A percentile compares a stretch with the other conserved stretches of the same genome.
Conservation (phyloP, 2,797 vertebrate genomes). For the Danionella dracula region DNA sequence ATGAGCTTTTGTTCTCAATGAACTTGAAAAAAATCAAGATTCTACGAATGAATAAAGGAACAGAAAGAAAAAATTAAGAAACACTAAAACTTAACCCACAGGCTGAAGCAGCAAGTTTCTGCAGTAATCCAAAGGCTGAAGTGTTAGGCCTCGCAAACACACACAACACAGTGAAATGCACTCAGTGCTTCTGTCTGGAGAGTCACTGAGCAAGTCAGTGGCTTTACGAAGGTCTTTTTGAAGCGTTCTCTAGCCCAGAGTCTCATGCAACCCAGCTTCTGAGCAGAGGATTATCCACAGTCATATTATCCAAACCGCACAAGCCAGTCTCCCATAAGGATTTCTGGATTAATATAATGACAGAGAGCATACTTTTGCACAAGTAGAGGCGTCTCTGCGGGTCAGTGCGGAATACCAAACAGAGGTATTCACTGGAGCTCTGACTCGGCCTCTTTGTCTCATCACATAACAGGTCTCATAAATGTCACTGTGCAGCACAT, state of each 20-base stretch:
- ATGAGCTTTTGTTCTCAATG: too few relatives aligned
- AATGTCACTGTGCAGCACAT: slow-evolving; percentile 42
- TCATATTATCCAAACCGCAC: slow-evolving; percentile 32
- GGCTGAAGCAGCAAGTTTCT: background rate
- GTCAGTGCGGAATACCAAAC: slow-evolving; percentile 34
- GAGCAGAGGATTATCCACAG: slow-evolving; percentile 34
- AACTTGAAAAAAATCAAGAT: too few relatives aligned
- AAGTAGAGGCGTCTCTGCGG: slow-evolving; percentile 24
- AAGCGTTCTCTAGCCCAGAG: slow-evolving; percentile 15
- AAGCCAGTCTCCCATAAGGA: slow-evolving; percentile 34
- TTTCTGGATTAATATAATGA: slow-evolving; percentile 37
- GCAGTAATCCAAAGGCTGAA: slow-evolving; percentile 32
- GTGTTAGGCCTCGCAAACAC: background rate
- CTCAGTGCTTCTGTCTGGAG: slow-evolving; percentile 6
- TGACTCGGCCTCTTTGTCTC: slow-evolving; percentile 27
- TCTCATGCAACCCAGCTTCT: slow-evolving; percentile 22
- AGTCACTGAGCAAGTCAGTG: slow-evolving; percentile 4
- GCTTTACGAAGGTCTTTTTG: slow-evolving; percentile 27
- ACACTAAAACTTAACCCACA: background rate
- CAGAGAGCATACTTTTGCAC: slow-evolving; percentile 33
- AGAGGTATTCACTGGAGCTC: slow-evolving; percentile 31
- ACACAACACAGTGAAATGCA: slow-evolving; percentile 2
- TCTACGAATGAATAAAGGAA: background rate
- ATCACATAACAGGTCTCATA: slow-evolving; percentile 31
- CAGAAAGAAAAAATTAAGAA: background rate